Evolutionary conservation across 2,888 invertebrate genomes (phyloP), one percentile per base, ranked within the genome.

Genomic region (Megalurothrips usitatus): DNA sequence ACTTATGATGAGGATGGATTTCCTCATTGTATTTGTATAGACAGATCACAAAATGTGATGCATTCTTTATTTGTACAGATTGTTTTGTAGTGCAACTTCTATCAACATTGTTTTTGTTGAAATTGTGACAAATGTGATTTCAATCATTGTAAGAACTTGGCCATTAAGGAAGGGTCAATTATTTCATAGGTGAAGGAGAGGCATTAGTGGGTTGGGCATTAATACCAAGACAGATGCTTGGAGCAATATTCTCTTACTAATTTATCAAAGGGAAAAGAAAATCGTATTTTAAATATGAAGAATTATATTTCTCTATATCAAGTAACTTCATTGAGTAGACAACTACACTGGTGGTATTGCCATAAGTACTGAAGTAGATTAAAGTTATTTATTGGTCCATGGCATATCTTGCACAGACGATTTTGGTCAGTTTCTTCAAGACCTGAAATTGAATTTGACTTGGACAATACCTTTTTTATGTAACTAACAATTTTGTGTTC

Each of bases 91-190:
- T 75, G 68, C 68, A 75, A 75, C 68, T 75, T 75, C 26, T 75
- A 75, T 75, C 68, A 75, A 75, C 68, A 75, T 75, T 26, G 68
- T 75, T 75, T 75, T 75, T 75, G 68, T 75, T 75, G 68, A 75
- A 75, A 26, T 26, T 26, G 68, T 75, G 68, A 75, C 68, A 26
- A 75, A 75, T 75, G 68, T 75, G 68, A 75, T 75, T 75, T 75
- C 68, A 75, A 75, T 11, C 68, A 75, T 26, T 75, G 68, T 75
- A 12, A 26, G 26, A 75, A 75, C 68, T 26, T 75, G 68, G 26
- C 68, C 68, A 75, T 12, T 26, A 12, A 75, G 26, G 68, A 26
- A 75, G 68, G 68, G 68, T 75, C 68, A 75, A 75, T 75, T 75
- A 75, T 75, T 75, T 23, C 23, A 68, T 75, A 43, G 34, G 34